These are phyloP conservation scores for Sarcophaga variegata DNA, from an alignment of 2,888 invertebrate genomes.

Conservation along the genomic window DNA sequence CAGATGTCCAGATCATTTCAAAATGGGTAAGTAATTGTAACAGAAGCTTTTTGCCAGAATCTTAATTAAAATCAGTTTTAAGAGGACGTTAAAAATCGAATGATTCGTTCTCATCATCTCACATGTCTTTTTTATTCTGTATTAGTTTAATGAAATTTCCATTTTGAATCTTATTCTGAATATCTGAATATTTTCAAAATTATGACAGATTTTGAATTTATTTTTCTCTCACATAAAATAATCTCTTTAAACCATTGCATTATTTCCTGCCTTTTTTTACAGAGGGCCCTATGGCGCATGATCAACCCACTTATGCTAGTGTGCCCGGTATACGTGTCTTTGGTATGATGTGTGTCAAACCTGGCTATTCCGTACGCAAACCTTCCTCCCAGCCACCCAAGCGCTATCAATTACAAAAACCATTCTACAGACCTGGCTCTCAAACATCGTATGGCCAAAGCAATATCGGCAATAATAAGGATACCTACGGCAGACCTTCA, in stretches of 20 bases:
- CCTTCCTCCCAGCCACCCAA: slow-evolving; percentile 81
- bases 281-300: slow-evolving; percentile 97
- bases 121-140: no score
- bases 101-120: no score
- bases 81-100: no score
- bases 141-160: not conserved
- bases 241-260: no score
- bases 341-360: slow-evolving; percentile 95
- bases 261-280: slow-evolving; percentile 72
- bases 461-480: slow-evolving; percentile 68
- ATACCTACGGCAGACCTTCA: slow-evolving; percentile 70
- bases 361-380: slow-evolving; percentile 81
- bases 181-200: no score
- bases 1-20: slow-evolving; percentile 91
- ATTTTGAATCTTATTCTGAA: not conserved
- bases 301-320: slow-evolving; percentile 96
- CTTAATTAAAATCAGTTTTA: no score
- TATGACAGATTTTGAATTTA: no score
- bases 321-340: slow-evolving; percentile 96
- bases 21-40: slow-evolving; percentile 86
- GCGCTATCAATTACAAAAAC: slow-evolving; percentile 80
- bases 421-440: slow-evolving; percentile 78
- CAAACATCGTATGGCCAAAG: slow-evolving; percentile 70
- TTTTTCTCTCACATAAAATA: no score
- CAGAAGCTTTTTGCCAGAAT: no score